Percentiles rank a stretch among this genome's conserved stretches.
phyloP scores from a whole-genome alignment of 2,888 invertebrate species.

The Theristus sp. region DNA sequence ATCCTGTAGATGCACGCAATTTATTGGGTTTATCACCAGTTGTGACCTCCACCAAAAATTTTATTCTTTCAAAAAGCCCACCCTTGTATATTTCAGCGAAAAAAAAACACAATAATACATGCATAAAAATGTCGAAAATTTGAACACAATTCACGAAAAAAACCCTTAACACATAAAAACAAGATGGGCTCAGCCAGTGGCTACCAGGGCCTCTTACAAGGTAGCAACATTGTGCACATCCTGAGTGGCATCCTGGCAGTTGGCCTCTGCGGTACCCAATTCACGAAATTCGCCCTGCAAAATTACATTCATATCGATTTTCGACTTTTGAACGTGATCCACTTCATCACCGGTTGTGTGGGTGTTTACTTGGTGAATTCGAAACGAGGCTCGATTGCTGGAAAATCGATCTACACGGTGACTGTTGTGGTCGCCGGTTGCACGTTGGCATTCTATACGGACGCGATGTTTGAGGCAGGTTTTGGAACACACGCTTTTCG shows the following conservation, averaged over 20 bases:
- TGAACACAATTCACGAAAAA: background rate
- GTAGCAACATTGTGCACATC: slow-evolving; percentile 22
- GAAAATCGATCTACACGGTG: slow-evolving; percentile 22
- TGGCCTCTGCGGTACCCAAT: slow-evolving; percentile 23
- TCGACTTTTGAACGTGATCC: slow-evolving; percentile 21
- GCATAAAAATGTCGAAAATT: too few species aligned
- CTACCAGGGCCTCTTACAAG: background rate
- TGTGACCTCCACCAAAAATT: background rate
- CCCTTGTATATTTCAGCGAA: background rate
- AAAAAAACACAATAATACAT: background rate
- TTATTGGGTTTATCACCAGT: too few species aligned
- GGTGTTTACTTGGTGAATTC: slow-evolving; percentile 20
- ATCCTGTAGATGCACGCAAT: too few species aligned
- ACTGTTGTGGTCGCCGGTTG: slow-evolving; percentile 20
- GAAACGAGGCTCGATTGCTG: slow-evolving; percentile 26
- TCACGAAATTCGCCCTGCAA: slow-evolving; percentile 21
- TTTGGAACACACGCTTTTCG: too few species aligned
- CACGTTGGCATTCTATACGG: slow-evolving; percentile 23
- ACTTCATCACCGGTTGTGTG: slow-evolving; percentile 17
- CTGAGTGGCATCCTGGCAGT: slow-evolving; percentile 18
- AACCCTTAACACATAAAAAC: too few species aligned
- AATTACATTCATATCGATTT: slow-evolving; percentile 25
- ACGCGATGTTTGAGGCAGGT: background rate
- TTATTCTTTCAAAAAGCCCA: background rate
- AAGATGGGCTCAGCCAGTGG: background rate